Evolutionary conservation across 2,113 vertebrate genomes (phyloP).

Genomic region (Psephotus haematonotus): DNA sequence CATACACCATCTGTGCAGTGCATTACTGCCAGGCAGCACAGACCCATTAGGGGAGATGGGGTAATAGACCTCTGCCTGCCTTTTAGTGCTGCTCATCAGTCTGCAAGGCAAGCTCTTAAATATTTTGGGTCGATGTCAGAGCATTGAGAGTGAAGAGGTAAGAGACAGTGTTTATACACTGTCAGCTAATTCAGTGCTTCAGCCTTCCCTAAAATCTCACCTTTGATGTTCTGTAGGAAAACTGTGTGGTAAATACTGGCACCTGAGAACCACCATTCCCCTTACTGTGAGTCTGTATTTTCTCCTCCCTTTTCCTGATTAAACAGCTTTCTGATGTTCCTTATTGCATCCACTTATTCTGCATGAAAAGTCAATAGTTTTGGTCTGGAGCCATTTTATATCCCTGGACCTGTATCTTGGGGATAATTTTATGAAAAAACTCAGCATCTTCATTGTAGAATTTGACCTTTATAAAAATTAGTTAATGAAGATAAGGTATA

Average conservation of each 20-base stretch:
- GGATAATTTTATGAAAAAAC: not conserved
- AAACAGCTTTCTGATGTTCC: not conserved
- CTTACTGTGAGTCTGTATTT: fast-evolving
- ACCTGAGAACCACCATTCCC: not conserved
- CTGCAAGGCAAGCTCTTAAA: not conserved
- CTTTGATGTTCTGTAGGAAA: not conserved
- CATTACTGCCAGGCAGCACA: not conserved
- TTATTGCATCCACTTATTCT: not conserved
- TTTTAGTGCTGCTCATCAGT: not conserved
- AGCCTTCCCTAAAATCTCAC: not conserved
- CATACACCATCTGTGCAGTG: not conserved
- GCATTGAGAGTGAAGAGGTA: not conserved
- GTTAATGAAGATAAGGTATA: not conserved
- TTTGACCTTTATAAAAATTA: not conserved
- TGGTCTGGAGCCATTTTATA: not conserved
- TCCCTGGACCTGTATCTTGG: not conserved
- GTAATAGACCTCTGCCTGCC: not conserved
- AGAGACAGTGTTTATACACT: not conserved
- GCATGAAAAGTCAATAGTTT: not conserved
- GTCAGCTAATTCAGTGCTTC: not conserved
- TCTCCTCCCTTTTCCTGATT: not conserved
- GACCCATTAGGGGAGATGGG: not conserved
- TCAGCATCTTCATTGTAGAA: not conserved
- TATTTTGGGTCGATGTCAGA: not conserved
- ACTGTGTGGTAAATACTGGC: not conserved